Base-by-base conservation (phyloP, 2,113 vertebrate species). In the Nanorana parkeri region DNA sequence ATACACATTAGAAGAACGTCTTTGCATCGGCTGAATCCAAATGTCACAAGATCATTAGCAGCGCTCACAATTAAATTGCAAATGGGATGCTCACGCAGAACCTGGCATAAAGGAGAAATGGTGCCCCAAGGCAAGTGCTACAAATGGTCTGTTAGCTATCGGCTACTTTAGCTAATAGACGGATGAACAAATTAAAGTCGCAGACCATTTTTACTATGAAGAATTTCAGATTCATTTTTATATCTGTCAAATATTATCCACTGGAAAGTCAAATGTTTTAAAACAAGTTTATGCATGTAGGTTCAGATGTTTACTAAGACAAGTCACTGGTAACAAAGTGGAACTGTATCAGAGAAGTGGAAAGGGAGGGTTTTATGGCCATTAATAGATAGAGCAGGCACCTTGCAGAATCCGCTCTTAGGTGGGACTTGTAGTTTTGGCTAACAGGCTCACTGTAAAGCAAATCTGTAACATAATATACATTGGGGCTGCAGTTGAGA, bases 51-150 rank as follows among this genome's bases (percentile, higher is more conserved):
- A 81, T 76, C 80, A 76, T 83, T 83, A 83, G 26, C 71, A 60
- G 29, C 47, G 67, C 56, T 69, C 54, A 76, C 80, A 76, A 76
- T 83, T 60, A 83, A 56, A 66, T 76, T 83, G 80, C 72, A 83
- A 76, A 83, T 76, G 71, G 28, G 54, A 76, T 76, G 71, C 63
- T 83, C 67, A 76, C 55, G 3, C 52, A n/a, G 17, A 41, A 47
- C 64, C 64, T 83, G 64, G 63, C 55, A 60, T 51, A 28, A 76
- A 83, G 26, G 32, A 67, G 36, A 60, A 72, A 47, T 60, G 61
- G 58, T 60, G 71, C 63, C 80, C 41, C 51, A 56, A 58, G 80
- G 72, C 72, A 68, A 74, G 66, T 58, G 52, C 66, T 80, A 28
- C 54, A 41, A 68, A 80, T 60, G 55, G 32, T 36, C 47, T 61